Percentiles rank a stretch among this genome's conserved stretches.
Conservation (phyloP, 2,113 vertebrate genomes). For the Melanocharis versteri region DNA sequence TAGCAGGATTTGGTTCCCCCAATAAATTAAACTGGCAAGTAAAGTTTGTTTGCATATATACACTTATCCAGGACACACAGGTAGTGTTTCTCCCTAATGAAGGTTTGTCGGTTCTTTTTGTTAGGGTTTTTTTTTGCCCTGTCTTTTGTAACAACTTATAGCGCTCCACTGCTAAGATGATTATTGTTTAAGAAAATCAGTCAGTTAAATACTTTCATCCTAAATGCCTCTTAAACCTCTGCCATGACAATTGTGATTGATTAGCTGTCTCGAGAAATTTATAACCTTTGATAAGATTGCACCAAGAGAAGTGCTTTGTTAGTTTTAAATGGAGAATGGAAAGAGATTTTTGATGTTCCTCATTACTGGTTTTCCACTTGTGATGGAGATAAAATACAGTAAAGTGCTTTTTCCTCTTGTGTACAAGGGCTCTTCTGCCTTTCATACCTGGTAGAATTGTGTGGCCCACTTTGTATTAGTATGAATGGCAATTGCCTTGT, state of each 20-base stretch:
- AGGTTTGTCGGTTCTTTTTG: background rate
- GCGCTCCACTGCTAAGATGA: background rate
- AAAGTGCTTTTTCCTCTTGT: constrained; percentile 37
- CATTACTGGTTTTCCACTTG: constrained; percentile 9
- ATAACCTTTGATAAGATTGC: background rate
- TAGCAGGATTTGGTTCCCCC: background rate
- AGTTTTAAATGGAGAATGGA: background rate
- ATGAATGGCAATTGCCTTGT: constrained; percentile 29
- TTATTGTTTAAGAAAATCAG: background rate
- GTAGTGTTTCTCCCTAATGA: background rate
- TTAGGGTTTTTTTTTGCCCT: background rate
- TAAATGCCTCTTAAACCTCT: background rate
- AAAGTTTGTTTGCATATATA: background rate
- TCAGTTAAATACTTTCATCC: background rate
- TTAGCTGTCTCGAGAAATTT: background rate
- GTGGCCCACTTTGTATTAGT: background rate
- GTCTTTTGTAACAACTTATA: background rate
- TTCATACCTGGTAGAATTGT: constrained; percentile 18
- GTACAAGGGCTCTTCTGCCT: constrained; percentile 29
- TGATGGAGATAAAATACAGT: constrained; percentile 27
- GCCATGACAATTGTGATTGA: background rate
- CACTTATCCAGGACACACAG: background rate
- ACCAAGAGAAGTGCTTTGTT: background rate
- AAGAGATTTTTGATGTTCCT: background rate
- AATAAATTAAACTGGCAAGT: background rate